Evolutionary conservation across 2,797 vertebrate species (phyloP), one percentile per base, ranked within the genome.

Genomic region (Malacoctenus gilli): DNA sequence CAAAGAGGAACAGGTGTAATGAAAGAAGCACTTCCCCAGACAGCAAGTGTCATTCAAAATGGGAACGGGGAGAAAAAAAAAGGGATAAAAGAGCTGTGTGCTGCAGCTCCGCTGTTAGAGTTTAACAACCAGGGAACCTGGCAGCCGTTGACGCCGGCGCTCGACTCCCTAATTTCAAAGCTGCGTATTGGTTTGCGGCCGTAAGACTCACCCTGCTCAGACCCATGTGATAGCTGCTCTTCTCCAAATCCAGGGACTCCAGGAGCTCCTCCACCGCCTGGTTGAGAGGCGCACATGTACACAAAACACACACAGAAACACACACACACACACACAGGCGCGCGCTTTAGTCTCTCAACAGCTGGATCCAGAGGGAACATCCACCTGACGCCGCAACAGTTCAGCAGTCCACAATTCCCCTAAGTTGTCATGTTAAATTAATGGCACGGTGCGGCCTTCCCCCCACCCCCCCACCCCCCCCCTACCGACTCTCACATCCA

Each of bases 201-300:
- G 68, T 70, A 72, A n/a, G n/a, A 86, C 94, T 82, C 90, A 98
- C 97, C 93, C 94, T 91, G 78, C 97, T 98, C 68, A 99, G 79
- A 37, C 97, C 97, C 94, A 99, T 95, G 90, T 96, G 95, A 81
- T 92, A 96, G 83, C 93, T 96, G 92, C 93, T 98, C 85, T 95
- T 97, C 87, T 99, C 97, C 85, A 98, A 88, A 66, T 99, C 97
- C 93, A 98, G 80, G 0, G 94, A 95, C 79, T 98, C 96, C 87
- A 99, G 86, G 13, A 99, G 93, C 79, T 99, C 97, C 74, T 99
- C 97, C 70, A 94, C 97, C 0, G 97, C 97, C 97, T 99, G 86
- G 51, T 68, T 32, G 53, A n/a, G 72, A 75, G 22, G 34, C 51
- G 74, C 59, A 75, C 51, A 75, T 30, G 19, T 9, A 67, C 44